Evolutionary conservation across 2,113 vertebrate species (phyloP).

Genomic region (Carettochelys insculpta): DNA sequence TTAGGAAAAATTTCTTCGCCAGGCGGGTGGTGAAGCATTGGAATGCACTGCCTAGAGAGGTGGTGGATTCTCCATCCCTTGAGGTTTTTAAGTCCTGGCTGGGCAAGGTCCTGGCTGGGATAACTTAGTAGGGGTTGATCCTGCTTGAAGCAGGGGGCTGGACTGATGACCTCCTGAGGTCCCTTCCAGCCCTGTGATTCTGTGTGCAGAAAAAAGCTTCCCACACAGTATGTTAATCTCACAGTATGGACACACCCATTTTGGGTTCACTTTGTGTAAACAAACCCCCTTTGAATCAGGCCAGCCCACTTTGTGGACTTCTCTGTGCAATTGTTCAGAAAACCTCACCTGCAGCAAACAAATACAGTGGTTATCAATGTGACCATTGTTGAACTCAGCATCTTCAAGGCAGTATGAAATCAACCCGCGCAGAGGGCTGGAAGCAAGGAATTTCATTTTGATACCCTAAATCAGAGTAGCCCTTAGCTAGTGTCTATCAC

Average conservation of each 20-base stretch:
- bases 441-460: slow-evolving; percentile 37
- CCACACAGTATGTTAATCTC: background rate
- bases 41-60: too few relatives aligned
- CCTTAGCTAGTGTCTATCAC: slow-evolving; percentile 4
- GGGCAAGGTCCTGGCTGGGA: too few relatives aligned
- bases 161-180: too few relatives aligned
- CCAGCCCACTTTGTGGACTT: background rate
- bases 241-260: background rate
- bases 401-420: slow-evolving; percentile 63
- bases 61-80: too few relatives aligned
- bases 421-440: slow-evolving; percentile 40
- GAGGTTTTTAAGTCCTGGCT: too few relatives aligned
- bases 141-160: too few relatives aligned
- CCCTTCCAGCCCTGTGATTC: too few relatives aligned
- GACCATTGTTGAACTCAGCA: background rate
- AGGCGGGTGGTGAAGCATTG: too few relatives aligned
- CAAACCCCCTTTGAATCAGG: background rate
- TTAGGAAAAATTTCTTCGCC: too few relatives aligned
- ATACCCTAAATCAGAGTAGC: slow-evolving; percentile 63
- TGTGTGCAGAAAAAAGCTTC: background rate
- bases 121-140: too few relatives aligned
- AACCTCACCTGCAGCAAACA: slow-evolving; percentile 5
- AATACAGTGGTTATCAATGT: slow-evolving; percentile 32
- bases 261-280: background rate
- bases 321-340: slow-evolving; percentile 24